Percentiles rank a stretch among this genome's conserved stretches.
Evolutionary conservation across 2,888 invertebrate species (phyloP).

Genomic region (Bombylius discolor): DNA sequence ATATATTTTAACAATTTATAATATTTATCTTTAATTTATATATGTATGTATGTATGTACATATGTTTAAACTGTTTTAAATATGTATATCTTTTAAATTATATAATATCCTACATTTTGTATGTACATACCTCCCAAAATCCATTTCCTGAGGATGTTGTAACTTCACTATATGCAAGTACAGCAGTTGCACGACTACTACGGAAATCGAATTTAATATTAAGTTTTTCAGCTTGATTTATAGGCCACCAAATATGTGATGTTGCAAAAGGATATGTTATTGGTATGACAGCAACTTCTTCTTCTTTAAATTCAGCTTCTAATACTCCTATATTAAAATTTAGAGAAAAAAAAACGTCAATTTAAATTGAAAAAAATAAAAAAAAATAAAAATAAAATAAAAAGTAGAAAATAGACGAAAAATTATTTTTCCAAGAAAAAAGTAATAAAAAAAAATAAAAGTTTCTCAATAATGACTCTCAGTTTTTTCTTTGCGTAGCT

Average conservation of each 20-base stretch:
- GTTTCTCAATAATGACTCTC: no score
- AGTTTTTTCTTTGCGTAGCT: no score
- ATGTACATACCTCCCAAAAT: constrained; percentile 66
- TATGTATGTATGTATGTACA: no score
- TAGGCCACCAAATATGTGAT: constrained; percentile 82
- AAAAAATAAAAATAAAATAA: no score
- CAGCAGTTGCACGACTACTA: constrained; percentile 68
- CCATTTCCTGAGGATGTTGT: constrained; percentile 57
- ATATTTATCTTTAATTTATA: no score
- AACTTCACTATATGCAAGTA: constrained; percentile 73
- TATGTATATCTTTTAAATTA: no score
- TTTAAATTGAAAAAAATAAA: no score
- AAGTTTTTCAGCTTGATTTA: constrained; percentile 57
- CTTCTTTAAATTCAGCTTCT: constrained; percentile 70
- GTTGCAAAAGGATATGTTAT: constrained; percentile 85
- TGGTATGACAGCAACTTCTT: constrained; percentile 75
- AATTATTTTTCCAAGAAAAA: no score
- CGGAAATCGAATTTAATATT: constrained; percentile 77
- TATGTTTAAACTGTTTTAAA: no score
- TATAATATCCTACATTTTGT: not conserved
- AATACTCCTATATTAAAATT: constrained; percentile 43
- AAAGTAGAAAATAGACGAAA: not conserved
- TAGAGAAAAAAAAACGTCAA: constrained; percentile 10
- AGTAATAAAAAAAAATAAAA: not conserved
- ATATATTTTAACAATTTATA: no score